Conservation (phyloP, 1,140 invertebrate species). For the Hyles euphorbiae region DNA sequence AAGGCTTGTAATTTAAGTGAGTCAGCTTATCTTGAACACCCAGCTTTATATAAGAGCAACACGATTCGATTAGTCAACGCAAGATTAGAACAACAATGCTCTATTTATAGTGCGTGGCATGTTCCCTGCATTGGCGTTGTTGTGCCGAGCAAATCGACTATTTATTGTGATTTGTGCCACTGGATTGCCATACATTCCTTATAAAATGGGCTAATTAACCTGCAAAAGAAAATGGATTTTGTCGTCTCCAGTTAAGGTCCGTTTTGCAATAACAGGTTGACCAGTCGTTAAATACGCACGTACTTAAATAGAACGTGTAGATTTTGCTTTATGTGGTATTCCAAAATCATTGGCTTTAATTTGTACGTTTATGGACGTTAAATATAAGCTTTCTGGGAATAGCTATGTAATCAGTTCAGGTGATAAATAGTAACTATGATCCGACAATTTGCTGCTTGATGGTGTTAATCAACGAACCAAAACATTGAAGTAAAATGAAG, state of each 20-base stretch:
- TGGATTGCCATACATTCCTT: slow-evolving; percentile 6
- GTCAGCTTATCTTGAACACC: slow-evolving; percentile 1
- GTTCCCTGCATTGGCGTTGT: slow-evolving; percentile 14
- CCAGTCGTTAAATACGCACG: neutral
- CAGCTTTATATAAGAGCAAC: slow-evolving; percentile 4
- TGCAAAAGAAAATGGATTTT: neutral
- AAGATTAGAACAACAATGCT: slow-evolving; percentile 53
- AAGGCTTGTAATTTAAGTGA: neutral
- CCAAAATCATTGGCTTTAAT: neutral
- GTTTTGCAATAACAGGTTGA: neutral
- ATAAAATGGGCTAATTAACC: slow-evolving; percentile 4
- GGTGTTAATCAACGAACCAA: too few relatives aligned
- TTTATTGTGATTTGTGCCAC: slow-evolving; percentile 36
- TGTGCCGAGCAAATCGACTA: slow-evolving; percentile 44
- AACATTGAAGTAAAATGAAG: slow-evolving; percentile 1
- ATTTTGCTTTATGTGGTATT: neutral
- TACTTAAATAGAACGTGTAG: slow-evolving; percentile 5
- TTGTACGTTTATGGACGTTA: too few relatives aligned
- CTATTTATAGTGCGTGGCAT: slow-evolving; percentile 38
- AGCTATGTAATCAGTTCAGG: too few relatives aligned
- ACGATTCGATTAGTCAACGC: slow-evolving; percentile 47
- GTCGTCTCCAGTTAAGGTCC: neutral
- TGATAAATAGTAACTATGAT: too few relatives aligned
- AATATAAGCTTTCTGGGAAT: too few relatives aligned
- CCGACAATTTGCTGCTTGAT: too few relatives aligned